A percentile compares a stretch with the other conserved stretches of the same genome.
Evolutionary conservation across 2,888 invertebrate species (phyloP).

Genomic region (Petrophora chlorosata): DNA sequence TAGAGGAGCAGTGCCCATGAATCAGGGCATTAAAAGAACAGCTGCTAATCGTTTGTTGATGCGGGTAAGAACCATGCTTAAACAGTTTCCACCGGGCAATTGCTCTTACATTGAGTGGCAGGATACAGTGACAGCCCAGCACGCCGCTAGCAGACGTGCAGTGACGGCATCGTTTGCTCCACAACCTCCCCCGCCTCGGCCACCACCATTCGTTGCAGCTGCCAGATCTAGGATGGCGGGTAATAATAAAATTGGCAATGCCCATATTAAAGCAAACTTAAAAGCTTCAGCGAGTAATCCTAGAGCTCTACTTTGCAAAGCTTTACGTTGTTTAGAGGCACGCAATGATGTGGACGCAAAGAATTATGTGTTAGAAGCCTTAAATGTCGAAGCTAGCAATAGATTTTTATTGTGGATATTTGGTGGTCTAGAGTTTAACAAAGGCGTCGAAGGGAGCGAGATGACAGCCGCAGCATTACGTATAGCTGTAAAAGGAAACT

Average conservation of each 20-base stretch:
- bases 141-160: conserved; percentile 66
- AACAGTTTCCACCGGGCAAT: conserved; percentile 64
- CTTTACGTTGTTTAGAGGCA: conserved; percentile 64
- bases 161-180: conserved; percentile 74
- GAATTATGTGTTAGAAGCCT: conserved; percentile 54
- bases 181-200: conserved; percentile 54
- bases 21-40: conserved; percentile 70
- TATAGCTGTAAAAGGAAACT: conserved; percentile 68
- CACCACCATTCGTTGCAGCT: conserved; percentile 50
- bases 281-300: conserved; percentile 50
- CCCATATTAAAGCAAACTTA: conserved; percentile 52
- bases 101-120: conserved; percentile 65
- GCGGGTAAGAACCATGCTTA: conserved; percentile 66
- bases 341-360: conserved; percentile 54
- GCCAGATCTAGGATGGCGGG: conserved; percentile 62
- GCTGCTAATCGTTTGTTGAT: conserved; percentile 71
- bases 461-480: conserved; percentile 62
- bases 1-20: conserved; percentile 62
- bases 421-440: conserved; percentile 63
- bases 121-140: conserved; percentile 69
- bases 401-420: conserved; percentile 69
- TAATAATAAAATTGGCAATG: conserved; percentile 57
- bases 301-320: conserved; percentile 58
- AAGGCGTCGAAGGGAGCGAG: conserved; percentile 45
- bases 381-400: conserved; percentile 56